phyloP scores from a whole-genome alignment of 2,113 vertebrate species.

The Crotalus helleri region DNA sequence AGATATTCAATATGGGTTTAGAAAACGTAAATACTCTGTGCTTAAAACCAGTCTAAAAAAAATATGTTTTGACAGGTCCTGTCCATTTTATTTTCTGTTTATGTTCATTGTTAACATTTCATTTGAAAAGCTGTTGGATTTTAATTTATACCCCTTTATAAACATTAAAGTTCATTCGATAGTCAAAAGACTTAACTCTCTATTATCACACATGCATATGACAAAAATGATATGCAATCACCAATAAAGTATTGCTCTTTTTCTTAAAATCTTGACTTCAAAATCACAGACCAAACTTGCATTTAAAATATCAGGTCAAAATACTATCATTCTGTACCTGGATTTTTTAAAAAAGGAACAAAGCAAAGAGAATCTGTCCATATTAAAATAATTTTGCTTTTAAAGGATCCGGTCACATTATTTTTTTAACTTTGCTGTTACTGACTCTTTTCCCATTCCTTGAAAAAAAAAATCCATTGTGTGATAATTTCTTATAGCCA shows the following conservation, averaged over 20 bases:
- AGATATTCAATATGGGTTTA: background rate
- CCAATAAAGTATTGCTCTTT: background rate
- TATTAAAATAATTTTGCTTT: background rate
- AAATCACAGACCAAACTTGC: background rate
- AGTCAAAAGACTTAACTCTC: background rate
- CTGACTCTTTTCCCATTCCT: background rate
- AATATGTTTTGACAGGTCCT: background rate
- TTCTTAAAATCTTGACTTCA: constrained; percentile 22
- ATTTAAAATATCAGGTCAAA: background rate
- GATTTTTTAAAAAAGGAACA: background rate
- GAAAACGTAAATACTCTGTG: background rate
- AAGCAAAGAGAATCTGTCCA: background rate
- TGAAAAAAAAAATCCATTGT: background rate
- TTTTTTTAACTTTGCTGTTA: constrained; percentile 1
- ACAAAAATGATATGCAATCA: background rate
- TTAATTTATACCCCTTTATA: background rate
- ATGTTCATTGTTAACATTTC: background rate
- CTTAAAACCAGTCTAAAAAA: background rate
- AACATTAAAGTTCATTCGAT: background rate
- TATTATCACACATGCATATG: background rate
- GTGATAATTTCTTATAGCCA: background rate
- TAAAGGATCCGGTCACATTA: background rate
- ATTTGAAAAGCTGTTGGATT: background rate
- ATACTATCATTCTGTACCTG: background rate
- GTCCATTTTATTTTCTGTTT: background rate